These are phyloP conservation scores for Carcina quercana DNA, from an alignment of 2,888 invertebrate genomes.

Conservation along the genomic window DNA sequence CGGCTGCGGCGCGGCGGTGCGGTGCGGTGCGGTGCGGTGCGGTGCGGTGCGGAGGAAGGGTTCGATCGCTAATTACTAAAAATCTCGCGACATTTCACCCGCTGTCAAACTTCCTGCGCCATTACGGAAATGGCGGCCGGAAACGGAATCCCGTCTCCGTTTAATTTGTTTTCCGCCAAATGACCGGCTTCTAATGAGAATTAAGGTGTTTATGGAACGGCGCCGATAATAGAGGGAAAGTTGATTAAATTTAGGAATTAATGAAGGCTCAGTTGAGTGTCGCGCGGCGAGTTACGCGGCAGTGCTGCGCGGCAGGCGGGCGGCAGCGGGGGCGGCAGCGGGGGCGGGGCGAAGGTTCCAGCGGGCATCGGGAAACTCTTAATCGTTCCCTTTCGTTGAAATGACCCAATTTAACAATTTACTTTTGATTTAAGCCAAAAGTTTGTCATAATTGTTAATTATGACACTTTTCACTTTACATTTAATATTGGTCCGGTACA, in stretches of 20 bases:
- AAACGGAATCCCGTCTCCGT: constrained; percentile 36
- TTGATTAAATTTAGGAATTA: constrained; percentile 54
- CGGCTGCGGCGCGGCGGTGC: neutral
- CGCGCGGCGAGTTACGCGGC: no score
- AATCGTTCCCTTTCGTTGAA: no score
- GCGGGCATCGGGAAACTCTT: no score
- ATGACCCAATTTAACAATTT: no score
- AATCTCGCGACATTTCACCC: constrained; percentile 68
- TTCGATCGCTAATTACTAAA: constrained; percentile 55
- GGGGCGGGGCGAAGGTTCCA: no score
- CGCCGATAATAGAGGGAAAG: constrained; percentile 43
- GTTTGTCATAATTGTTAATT: no score
- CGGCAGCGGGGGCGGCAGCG: no score
- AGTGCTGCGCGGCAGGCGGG: no score
- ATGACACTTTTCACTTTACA: no score
- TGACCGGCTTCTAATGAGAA: constrained; percentile 59
- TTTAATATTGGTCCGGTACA: no score
- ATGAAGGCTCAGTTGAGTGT: constrained; percentile 41
- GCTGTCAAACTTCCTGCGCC: constrained; percentile 62
- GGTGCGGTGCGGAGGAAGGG: constrained; percentile 19
- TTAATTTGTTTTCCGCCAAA: constrained; percentile 64
- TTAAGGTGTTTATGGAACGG: constrained; percentile 64
- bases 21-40: neutral
- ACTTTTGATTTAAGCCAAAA: no score
- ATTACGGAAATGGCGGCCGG: constrained; percentile 50